These are phyloP conservation scores for Drosophila bocki DNA, from an alignment of 1,140 invertebrate genomes.

Conservation along the genomic window DNA sequence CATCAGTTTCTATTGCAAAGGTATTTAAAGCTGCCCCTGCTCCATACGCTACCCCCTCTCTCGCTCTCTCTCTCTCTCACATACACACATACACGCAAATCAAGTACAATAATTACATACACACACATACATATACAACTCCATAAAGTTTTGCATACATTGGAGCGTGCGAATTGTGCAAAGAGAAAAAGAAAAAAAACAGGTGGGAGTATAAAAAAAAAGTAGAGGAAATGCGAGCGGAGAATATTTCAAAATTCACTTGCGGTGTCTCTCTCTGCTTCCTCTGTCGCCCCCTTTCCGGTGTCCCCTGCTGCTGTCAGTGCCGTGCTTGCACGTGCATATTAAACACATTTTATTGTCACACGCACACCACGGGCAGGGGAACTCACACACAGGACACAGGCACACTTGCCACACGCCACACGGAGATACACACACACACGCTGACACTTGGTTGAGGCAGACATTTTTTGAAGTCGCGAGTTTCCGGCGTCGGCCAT, in stretches of 20 bases:
- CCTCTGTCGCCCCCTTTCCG: background rate
- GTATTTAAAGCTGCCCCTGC: conserved; percentile 82
- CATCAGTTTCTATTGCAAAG: conserved; percentile 84
- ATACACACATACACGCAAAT: conserved; percentile 12
- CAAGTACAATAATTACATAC: conserved; percentile 36
- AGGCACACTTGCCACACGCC: conserved; percentile 21
- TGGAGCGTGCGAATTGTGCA: conserved; percentile 49
- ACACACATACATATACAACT: conserved; percentile 20
- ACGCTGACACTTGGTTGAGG: conserved; percentile 43
- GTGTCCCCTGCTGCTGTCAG: conserved; percentile 21
- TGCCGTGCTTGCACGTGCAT: conserved; percentile 67
- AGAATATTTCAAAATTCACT: conserved; percentile 52
- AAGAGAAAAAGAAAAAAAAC: conserved; percentile 7
- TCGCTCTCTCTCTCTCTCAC: background rate
- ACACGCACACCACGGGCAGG: conserved; percentile 46
- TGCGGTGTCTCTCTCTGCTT: conserved; percentile 28
- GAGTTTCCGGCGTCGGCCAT: conserved; percentile 50
- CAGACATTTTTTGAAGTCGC: conserved; percentile 56
- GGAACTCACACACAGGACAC: conserved; percentile 17
- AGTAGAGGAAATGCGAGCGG: background rate
- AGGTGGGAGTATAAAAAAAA: background rate
- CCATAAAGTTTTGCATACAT: conserved; percentile 62
- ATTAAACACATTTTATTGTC: conserved; percentile 76
- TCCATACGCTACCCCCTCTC: background rate
- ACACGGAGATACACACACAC: conserved; percentile 13